These are phyloP conservation scores for Gymnodraco acuticeps DNA, from an alignment of 2,797 vertebrate species.

Conservation along the genomic window DNA sequence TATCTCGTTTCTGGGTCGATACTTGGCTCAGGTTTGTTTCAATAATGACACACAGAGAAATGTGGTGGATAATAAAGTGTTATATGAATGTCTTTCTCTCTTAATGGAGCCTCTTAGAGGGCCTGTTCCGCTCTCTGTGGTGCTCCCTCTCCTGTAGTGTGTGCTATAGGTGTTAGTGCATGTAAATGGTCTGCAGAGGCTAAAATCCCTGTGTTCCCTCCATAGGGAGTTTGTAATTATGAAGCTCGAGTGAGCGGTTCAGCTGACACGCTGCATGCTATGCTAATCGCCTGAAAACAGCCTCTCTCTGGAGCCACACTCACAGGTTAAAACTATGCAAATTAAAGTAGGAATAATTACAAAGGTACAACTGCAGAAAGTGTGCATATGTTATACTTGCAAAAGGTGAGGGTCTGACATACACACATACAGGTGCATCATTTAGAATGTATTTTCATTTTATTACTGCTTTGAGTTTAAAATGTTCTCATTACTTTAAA, in stretches of 20 bases:
- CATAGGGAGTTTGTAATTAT: neutral
- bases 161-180: neutral
- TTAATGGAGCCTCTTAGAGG: neutral
- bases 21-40: constrained; percentile 42
- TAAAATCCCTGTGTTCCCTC: too few species aligned
- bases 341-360: constrained; percentile 10
- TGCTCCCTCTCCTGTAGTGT: too few species aligned
- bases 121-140: neutral
- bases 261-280: constrained; percentile 15
- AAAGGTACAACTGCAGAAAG: constrained; percentile 10
- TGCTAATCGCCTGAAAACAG: constrained; percentile 54
- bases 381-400: neutral
- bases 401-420: neutral
- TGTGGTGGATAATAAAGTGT: neutral
- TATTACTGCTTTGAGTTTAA: too few species aligned
- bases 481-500: too few species aligned
- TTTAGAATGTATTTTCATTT: too few species aligned
- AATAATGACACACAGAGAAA: neutral
- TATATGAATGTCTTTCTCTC: neutral
- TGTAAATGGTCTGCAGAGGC: neutral
- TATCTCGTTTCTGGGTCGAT: constrained; percentile 46
- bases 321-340: constrained; percentile 4
- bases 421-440: too few species aligned
- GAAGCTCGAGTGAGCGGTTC: constrained; percentile 19
- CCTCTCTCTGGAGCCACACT: constrained; percentile 10